Evolutionary conservation across 23 tunicate genomes (phyloP).

Genomic region (Styela clava): DNA sequence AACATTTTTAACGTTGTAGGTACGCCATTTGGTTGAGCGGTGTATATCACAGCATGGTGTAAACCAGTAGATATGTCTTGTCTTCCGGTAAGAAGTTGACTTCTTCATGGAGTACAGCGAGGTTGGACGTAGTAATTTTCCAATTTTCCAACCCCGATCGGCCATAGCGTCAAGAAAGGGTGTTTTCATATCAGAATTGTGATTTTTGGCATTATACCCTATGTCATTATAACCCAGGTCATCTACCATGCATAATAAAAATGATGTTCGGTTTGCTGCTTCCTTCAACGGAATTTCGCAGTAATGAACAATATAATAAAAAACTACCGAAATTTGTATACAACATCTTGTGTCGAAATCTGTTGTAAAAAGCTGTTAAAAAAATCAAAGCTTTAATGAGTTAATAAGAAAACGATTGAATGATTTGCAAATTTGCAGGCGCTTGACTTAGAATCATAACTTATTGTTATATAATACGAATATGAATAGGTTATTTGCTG

Average conservation of each 20-base stretch:
- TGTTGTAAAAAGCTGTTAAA: no score
- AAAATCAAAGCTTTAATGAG: no score
- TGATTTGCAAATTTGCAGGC: no score
- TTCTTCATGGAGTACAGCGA: slow-evolving; percentile 57
- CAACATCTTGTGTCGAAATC: neutral
- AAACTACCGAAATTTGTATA: no score
- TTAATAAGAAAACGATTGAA: no score
- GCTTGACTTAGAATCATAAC: no score
- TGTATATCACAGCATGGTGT: slow-evolving; percentile 46
- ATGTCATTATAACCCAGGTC: neutral
- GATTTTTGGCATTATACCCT: neutral
- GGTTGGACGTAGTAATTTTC: slow-evolving; percentile 39
- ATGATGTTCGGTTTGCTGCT: neutral
- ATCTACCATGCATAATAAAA: neutral
- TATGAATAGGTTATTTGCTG: no score
- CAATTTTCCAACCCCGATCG: slow-evolving; percentile 15
- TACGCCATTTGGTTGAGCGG: slow-evolving; percentile 43
- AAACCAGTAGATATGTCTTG: slow-evolving; percentile 71
- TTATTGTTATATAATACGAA: no score
- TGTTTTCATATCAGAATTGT: neutral
- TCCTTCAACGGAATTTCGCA: neutral
- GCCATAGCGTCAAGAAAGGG: neutral
- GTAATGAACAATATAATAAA: no score
- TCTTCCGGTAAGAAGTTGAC: slow-evolving; percentile 55
- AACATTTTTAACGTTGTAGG: slow-evolving; percentile 35